Evolutionary conservation across 2,888 invertebrate species (phyloP).

Genomic region (Eledone cirrhosa): DNA sequence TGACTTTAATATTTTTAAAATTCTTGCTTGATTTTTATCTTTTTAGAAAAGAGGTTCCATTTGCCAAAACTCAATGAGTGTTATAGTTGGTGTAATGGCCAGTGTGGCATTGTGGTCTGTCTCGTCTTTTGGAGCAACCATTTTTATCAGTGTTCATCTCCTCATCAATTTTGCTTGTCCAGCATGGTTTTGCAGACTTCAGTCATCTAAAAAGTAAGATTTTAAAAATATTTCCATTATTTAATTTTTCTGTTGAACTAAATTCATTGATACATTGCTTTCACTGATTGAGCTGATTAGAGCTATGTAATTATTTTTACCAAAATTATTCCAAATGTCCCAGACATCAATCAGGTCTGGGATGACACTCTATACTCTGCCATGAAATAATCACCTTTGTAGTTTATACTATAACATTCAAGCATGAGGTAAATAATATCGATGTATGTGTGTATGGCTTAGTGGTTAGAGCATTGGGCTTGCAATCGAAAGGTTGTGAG

Average conservation of each 20-base stretch:
- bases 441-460: too few relatives aligned
- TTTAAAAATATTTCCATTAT: not conserved
- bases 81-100: constrained; percentile 44
- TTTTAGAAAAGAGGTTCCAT: constrained; percentile 41
- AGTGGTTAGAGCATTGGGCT: too few relatives aligned
- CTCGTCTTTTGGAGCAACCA: constrained; percentile 54
- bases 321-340: too few relatives aligned
- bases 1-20: too few relatives aligned
- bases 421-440: too few relatives aligned
- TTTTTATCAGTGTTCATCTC: constrained; percentile 57
- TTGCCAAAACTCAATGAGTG: constrained; percentile 49
- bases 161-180: constrained; percentile 68
- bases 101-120: constrained; percentile 47
- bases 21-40: too few relatives aligned
- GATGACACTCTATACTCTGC: too few relatives aligned
- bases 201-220: constrained; percentile 68
- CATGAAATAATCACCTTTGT: too few relatives aligned
- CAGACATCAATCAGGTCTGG: too few relatives aligned
- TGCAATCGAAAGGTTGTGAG: too few relatives aligned
- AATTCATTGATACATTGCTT: not conserved
- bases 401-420: too few relatives aligned
- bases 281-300: not conserved
- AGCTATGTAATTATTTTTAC: too few relatives aligned
- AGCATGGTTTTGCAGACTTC: constrained; percentile 65
- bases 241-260: not conserved